Percentiles rank a stretch among this genome's conserved stretches.
Conservation (phyloP, 2,888 invertebrate genomes). For the Plebejus argus region DNA sequence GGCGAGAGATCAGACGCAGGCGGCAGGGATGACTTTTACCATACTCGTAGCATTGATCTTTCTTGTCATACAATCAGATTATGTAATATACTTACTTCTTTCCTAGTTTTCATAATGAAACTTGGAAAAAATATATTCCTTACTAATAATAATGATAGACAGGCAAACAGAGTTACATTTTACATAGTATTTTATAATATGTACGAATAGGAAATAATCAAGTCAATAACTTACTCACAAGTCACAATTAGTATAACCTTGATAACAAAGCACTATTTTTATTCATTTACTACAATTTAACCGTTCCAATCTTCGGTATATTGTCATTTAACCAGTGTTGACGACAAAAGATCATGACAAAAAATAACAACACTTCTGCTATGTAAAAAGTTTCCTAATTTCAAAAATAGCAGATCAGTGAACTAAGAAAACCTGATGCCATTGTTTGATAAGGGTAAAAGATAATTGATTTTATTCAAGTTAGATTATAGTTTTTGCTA, state of each 20-base stretch:
- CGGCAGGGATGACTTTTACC: too few species aligned
- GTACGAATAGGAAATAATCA: not conserved
- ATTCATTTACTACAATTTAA: too few species aligned
- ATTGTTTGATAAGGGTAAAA: not conserved
- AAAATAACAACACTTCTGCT: not conserved
- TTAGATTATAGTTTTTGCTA: not conserved
- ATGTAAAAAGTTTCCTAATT: not conserved
- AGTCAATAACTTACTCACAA: not conserved
- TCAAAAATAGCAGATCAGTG: conserved; percentile 5
- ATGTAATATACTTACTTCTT: too few species aligned
- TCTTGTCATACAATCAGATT: too few species aligned
- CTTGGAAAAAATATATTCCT: too few species aligned
- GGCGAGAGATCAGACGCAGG: too few species aligned
- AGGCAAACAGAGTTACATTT: not conserved
- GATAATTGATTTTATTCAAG: conserved; percentile 6
- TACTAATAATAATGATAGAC: too few species aligned
- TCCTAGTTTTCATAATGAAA: too few species aligned
- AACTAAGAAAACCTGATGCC: not conserved
- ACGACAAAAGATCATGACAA: not conserved
- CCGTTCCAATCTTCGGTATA: too few species aligned
- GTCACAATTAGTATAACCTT: not conserved
- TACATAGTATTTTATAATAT: not conserved
- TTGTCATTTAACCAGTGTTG: too few species aligned
- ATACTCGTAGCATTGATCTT: too few species aligned
- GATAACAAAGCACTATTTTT: not conserved